Evolutionary conservation across 1,140 invertebrate genomes (phyloP).

Genomic region (Drosophila lini): DNA sequence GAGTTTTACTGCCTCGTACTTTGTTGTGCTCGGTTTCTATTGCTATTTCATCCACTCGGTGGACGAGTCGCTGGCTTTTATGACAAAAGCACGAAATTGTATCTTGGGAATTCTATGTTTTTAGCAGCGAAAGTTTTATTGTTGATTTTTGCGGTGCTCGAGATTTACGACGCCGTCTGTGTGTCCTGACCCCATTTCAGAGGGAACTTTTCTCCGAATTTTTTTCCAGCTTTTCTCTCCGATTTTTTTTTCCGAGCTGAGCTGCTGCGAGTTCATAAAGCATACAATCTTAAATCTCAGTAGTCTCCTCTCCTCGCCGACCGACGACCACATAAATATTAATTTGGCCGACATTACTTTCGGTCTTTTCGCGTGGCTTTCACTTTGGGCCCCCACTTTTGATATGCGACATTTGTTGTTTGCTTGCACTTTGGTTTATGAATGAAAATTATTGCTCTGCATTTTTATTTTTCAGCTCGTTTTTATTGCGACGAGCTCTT

Average conservation of each 20-base stretch:
- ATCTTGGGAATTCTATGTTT: constrained; percentile 60
- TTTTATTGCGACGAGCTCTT: constrained; percentile 25
- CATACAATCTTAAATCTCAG: constrained; percentile 67
- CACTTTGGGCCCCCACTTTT: constrained; percentile 42
- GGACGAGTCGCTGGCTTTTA: constrained; percentile 57
- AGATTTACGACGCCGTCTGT: constrained; percentile 65
- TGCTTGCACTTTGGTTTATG: constrained; percentile 48
- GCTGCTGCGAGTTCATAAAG: constrained; percentile 52
- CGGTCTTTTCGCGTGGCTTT: constrained; percentile 43
- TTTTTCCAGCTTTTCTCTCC: constrained; percentile 4
- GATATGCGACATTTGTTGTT: constrained; percentile 55
- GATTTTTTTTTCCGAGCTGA: constrained; percentile 22
- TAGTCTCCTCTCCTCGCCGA: constrained; percentile 6
- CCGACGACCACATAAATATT: constrained; percentile 67
- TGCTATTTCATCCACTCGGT: constrained; percentile 45
- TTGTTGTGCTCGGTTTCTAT: constrained; percentile 16
- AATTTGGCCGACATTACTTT: constrained; percentile 69
- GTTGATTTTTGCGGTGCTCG: constrained; percentile 69
- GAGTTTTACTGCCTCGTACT: constrained; percentile 47
- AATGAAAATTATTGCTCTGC: constrained; percentile 42
- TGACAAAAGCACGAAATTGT: constrained; percentile 61
- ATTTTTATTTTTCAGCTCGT: constrained; percentile 25
- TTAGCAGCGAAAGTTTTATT: constrained; percentile 70
- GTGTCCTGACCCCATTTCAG: constrained; percentile 52
- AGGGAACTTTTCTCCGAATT: constrained; percentile 7